Conservation (phyloP, 2,113 vertebrate genomes). For the Neofelis nebulosa region DNA sequence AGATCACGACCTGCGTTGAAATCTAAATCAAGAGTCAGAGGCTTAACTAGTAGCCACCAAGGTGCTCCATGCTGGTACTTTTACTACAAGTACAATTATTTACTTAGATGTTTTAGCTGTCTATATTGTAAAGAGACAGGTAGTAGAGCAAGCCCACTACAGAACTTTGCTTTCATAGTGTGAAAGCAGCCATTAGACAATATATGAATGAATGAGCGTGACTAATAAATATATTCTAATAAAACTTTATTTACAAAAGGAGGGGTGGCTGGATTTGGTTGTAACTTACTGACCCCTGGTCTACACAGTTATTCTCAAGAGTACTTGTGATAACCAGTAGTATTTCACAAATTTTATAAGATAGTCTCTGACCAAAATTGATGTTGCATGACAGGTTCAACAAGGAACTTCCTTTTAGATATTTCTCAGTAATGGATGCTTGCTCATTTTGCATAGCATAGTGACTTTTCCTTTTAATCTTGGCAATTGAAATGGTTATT, state of each 20-base stretch:
- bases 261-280: background rate
- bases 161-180: background rate
- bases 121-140: background rate
- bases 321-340: background rate
- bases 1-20: no score
- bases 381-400: constrained; percentile 19
- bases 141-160: background rate
- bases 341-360: background rate
- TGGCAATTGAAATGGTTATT: constrained; percentile 39
- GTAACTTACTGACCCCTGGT: background rate
- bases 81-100: background rate
- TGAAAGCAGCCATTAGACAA: constrained; percentile 13
- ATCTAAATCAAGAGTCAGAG: no score
- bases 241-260: constrained; percentile 35
- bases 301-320: background rate
- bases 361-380: background rate
- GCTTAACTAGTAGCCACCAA: no score
- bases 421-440: background rate
- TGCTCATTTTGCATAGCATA: constrained; percentile 19
- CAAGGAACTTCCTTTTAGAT: constrained; percentile 5
- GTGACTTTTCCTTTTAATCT: constrained; percentile 38
- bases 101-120: background rate
- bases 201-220: background rate
- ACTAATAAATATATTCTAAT: background rate
- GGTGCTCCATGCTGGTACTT: no score